Evolutionary conservation across 35 echinoderm and acorn worm genomes (phyloP).

Genomic region (Apostichopus japonicus): DNA sequence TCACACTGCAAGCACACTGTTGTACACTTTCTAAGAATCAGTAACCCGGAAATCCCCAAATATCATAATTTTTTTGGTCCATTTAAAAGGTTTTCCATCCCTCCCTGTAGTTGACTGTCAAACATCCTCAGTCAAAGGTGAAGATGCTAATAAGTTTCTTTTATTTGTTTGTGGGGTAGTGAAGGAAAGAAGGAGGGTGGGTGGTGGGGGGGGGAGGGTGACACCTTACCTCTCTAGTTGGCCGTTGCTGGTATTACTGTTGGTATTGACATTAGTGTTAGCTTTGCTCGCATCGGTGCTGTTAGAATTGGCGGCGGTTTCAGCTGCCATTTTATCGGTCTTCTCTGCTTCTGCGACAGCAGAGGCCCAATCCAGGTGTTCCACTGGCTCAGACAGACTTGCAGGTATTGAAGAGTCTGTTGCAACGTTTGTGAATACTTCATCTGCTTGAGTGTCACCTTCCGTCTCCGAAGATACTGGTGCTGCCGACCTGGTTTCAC

Average conservation of each 20-base stretch:
- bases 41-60: too few species aligned
- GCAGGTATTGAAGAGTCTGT: background rate
- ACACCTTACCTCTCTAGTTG: conserved; percentile 17
- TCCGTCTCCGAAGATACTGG: background rate
- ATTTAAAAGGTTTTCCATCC: too few species aligned
- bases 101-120: too few species aligned
- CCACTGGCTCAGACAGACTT: background rate
- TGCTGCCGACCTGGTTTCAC: background rate
- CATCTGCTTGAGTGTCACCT: background rate
- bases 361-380: conserved; percentile 31
- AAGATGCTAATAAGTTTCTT: too few species aligned
- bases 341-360: conserved; percentile 27
- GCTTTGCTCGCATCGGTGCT: background rate
- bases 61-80: too few species aligned
- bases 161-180: too few species aligned
- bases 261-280: conserved; percentile 7
- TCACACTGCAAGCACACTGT: too few species aligned
- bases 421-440: background rate
- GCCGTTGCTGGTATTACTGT: conserved; percentile 7
- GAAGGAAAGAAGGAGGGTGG: too few species aligned
- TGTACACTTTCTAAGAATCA: too few species aligned
- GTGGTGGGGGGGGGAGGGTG: too few species aligned
- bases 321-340: background rate
- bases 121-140: too few species aligned
- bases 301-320: background rate